Evolutionary conservation across 2,113 vertebrate genomes (phyloP).

Genomic region (Apteryx mantelli): DNA sequence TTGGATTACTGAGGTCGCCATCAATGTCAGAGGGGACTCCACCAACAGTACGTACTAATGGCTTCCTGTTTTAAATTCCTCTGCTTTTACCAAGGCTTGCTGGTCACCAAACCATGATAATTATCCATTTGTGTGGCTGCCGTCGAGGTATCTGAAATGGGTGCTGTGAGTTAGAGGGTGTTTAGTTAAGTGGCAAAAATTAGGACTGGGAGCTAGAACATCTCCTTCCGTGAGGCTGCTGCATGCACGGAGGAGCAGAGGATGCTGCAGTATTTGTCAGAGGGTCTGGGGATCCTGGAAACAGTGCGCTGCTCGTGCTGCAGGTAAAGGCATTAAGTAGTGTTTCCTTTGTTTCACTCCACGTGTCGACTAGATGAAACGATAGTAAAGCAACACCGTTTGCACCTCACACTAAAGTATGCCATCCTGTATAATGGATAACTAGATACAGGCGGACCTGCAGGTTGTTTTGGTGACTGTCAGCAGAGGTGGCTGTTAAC

Average conservation of each 20-base stretch:
- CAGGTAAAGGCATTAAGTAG: neutral
- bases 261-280: neutral
- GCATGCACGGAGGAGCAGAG: neutral
- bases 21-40: constrained; percentile 11
- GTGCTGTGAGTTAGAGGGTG: neutral
- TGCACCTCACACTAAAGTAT: neutral
- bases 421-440: neutral
- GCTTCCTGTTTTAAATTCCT: constrained; percentile 19
- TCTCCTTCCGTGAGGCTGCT: neutral
- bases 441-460: neutral
- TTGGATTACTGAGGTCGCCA: constrained; percentile 2
- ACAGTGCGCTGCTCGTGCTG: neutral
- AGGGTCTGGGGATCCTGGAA: neutral
- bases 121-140: neutral
- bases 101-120: neutral
- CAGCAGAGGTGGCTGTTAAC: neutral
- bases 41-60: neutral
- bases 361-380: neutral
- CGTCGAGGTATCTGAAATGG: neutral
- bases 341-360: neutral
- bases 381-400: neutral
- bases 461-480: neutral
- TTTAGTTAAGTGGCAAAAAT: neutral
- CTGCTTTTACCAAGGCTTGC: neutral
- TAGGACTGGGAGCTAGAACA: neutral